Conservation (phyloP, 2,797 vertebrate species). For the Rhinophrynus dorsalis region DNA sequence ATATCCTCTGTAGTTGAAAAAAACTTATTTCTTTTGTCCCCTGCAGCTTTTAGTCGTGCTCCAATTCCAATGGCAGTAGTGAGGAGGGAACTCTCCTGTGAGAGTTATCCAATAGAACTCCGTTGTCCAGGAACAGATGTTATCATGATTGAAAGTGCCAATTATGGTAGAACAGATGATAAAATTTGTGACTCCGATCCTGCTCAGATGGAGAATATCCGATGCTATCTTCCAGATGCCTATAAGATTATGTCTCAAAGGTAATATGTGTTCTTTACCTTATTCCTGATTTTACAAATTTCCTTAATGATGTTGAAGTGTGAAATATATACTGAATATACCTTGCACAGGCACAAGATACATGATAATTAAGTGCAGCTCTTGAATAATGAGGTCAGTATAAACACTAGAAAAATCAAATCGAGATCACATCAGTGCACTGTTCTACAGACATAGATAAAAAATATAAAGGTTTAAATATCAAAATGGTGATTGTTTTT, state of each 20-base stretch:
- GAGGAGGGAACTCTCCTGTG: constrained; percentile 94
- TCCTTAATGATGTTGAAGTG: too few species aligned
- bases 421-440: too few species aligned
- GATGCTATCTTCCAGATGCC: constrained; percentile 96
- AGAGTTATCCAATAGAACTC: constrained; percentile 97
- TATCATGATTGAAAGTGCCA: constrained; percentile 99
- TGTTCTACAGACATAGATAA: too few species aligned
- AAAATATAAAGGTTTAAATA: too few species aligned
- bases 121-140: constrained; percentile 97
- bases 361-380: too few species aligned
- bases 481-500: too few species aligned
- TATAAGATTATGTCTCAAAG: constrained; percentile 99
- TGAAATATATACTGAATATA: too few species aligned
- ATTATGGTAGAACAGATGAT: constrained; percentile 97
- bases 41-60: constrained; percentile 87
- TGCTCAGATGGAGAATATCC: constrained; percentile 98
- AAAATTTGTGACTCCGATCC: constrained; percentile 98
- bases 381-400: too few species aligned
- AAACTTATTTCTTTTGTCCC: neutral
- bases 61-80: constrained; percentile 97
- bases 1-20: too few species aligned
- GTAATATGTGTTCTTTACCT: constrained; percentile 61
- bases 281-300: too few species aligned
- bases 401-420: too few species aligned
- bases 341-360: too few species aligned